Base-by-base conservation (phyloP, 2,797 vertebrate genomes). In the Molossus molossus region DNA sequence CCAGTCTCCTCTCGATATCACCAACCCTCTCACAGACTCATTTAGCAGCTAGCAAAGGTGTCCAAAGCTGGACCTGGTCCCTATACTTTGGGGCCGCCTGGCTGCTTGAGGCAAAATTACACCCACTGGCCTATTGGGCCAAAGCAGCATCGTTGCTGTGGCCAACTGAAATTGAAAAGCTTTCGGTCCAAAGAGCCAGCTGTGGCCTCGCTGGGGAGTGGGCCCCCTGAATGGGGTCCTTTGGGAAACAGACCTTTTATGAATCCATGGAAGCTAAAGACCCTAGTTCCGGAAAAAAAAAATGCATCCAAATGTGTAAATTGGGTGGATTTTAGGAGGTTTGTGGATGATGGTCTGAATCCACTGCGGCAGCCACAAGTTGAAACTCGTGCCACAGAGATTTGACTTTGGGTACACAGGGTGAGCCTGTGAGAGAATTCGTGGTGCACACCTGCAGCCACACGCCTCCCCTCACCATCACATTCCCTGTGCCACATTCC, bases 211-310 rank as follows among this genome's bases (percentile, higher is more conserved):
- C 33, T 69, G 29, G 58, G 53, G 23, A 72, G 62, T 3, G 7
- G 25, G 2, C 18, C 21, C 29, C 77, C 60, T 72, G 94, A 88
- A 62, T 85, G 6, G 6, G 40, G 4, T 80, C 83, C 65, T 80
- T 89, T 9, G 6, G 25, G 10, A n/a, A 94, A 62, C 53, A 93
- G 76, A 72, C 5, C 13, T 86, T 87, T 93, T 45, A 72, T 27
- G 55, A 72, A 33, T 58, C 9, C 10, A n/a, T 64, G 53, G 62
- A 77, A 94, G 75, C 37, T 33, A 83, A 69, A 73, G 64, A 79
- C 1, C 0, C 3, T 64, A 40, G 14, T 92, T 29, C 17, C 12
- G 73, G 85, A 55, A 90, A 79, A 90, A n/a, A n/a, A 79, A 76
- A 87, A 79, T 37, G 62, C 33, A 64, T 62, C 88, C n/a, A 83